Base-by-base conservation (phyloP, 2,888 invertebrate genomes). In the Sinohyriopsis cumingii region DNA sequence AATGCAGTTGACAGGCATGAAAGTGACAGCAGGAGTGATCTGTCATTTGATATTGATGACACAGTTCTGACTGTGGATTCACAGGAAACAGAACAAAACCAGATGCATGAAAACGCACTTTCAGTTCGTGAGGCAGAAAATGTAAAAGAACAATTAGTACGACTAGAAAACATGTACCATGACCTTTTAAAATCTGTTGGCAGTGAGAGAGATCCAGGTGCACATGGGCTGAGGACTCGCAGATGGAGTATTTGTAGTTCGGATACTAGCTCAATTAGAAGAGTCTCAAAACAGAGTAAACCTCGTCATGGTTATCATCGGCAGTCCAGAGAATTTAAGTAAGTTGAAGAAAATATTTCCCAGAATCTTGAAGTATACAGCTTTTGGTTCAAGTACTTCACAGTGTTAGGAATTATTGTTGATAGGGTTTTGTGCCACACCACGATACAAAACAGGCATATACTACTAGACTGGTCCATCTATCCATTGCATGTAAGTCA, bases 201-300 rank as follows among this genome's bases (percentile, higher is more conserved):
- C n/a, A 59, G 73, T n/a, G 83, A 84, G 59, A 70, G 67, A 55
- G 80, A 82, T 15, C 59, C 60, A 53, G 69, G 72, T 54, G 67
- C 75, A 45, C 68, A 65, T 19, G 70, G 72, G 55, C 63, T 60
- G n/a, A 64, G 70, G 65, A 63, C 67, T 61, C 61, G 56, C 24
- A 71, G 86, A 24, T 83, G 86, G 84, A 87, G 86, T 71, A 84
- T 87, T 62, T 84, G 81, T 18, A 84, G 83, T 62, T 85, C 85
- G 1, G 84, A 85, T 65, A 84, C 84, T 20, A 84, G 82, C 63
- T 85, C 86, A 18, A 68, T 85, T 63, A 75, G 79, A 66, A 72
- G 78, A 25, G 73, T 70, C 25, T 63, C 79, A 12, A 77, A 77
- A 73, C 71, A 77, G 20, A 73, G 75, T 18, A 79, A 77, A 65